phyloP scores from a whole-genome alignment of 2,113 vertebrate genomes.

The Zingel zingel region DNA sequence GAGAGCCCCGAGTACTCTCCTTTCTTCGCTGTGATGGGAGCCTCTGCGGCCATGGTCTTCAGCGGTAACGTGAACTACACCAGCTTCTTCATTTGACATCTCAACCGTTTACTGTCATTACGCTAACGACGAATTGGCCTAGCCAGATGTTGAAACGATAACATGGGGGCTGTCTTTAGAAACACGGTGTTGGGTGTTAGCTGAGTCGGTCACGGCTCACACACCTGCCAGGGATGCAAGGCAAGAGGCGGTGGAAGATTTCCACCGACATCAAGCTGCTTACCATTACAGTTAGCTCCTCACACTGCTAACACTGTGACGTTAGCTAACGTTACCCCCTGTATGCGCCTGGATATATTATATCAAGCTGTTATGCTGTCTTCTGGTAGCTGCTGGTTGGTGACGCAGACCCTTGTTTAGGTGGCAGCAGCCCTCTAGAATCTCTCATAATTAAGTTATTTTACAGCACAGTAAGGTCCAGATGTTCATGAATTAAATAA shows the following conservation, averaged over 20 bases:
- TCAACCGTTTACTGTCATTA: neutral
- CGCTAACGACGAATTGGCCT: neutral
- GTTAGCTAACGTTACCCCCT: neutral
- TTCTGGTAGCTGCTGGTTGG: constrained; percentile 8
- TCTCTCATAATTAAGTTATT: constrained; percentile 1
- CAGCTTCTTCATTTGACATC: constrained; percentile 43
- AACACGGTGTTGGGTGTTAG: neutral
- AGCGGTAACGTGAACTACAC: constrained; percentile 92
- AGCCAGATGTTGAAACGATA: neutral
- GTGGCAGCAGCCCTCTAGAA: constrained; percentile 27
- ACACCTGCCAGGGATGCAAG: constrained; percentile 60
- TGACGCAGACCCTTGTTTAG: constrained; percentile 53
- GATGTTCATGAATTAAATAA: neutral
- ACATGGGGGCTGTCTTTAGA: neutral
- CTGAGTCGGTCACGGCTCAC: constrained; percentile 32
- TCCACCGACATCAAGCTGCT: constrained; percentile 18
- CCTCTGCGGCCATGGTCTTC: constrained; percentile 95
- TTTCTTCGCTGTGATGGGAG: constrained; percentile 97
- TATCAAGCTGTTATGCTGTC: constrained; percentile 1
- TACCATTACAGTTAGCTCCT: constrained; percentile 20
- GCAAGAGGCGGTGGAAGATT: constrained; percentile 25
- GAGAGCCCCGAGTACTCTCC: constrained; percentile 90
- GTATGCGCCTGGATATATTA: neutral
- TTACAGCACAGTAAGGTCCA: neutral
- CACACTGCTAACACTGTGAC: neutral